phyloP scores from a whole-genome alignment of 2,888 invertebrate genomes.

The Drosophila planitibia region DNA sequence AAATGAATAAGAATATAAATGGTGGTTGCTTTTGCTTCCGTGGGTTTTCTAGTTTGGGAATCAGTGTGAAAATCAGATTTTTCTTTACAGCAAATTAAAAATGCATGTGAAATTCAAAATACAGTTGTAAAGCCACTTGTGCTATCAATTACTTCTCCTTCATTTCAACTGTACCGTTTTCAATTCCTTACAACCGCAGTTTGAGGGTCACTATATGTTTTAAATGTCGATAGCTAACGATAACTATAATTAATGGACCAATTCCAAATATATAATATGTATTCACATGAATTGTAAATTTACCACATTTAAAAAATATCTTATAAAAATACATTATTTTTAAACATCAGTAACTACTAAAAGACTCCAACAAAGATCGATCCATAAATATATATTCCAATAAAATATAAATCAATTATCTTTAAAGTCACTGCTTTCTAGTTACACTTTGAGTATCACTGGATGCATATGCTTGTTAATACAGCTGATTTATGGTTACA shows the following conservation, averaged over 20 bases:
- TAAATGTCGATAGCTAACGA: background rate
- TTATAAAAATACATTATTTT: too few relatives aligned
- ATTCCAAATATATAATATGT: background rate
- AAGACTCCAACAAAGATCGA: background rate
- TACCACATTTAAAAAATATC: background rate
- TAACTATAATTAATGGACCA: background rate
- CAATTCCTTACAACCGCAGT: background rate
- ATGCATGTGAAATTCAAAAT: background rate
- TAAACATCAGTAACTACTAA: background rate
- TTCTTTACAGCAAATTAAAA: background rate
- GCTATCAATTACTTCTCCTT: background rate
- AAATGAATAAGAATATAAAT: background rate
- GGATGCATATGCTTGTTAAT: background rate
- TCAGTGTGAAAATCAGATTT: background rate
- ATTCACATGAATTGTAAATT: background rate
- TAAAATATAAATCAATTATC: background rate
- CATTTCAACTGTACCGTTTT: background rate
- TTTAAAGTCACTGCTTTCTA: background rate
- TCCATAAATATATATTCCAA: background rate
- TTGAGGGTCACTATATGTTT: background rate
- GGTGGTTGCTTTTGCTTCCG: too few relatives aligned
- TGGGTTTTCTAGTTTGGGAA: background rate
- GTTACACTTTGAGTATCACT: background rate
- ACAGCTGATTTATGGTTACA: background rate
- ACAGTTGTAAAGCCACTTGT: background rate